Base-by-base conservation (phyloP, 2,797 vertebrate genomes). In the Chelon labrosus region DNA sequence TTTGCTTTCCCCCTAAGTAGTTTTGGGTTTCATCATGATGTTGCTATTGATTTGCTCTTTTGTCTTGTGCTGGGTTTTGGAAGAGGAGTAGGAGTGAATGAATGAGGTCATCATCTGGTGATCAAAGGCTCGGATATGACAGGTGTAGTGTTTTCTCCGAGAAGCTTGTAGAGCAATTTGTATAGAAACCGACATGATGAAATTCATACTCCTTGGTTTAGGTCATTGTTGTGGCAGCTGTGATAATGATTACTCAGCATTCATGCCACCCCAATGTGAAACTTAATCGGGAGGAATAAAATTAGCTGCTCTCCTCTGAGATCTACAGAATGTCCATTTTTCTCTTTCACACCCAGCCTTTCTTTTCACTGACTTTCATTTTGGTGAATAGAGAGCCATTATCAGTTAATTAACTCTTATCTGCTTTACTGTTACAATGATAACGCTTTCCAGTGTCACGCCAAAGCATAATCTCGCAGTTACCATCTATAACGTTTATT, bases 331-430 rank as follows among this genome's bases (percentile, higher is more conserved):
- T 22, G 60, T 83, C 77, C 73, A 54, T 86, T 87, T 91, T 86
- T 82, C 77, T 84, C 66, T 78, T 71, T 55, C 27, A 73, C 57
- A 76, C 46, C 25, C 35, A 50, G 41, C 62, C 74, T 85, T 88
- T 70, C 80, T 67, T 62, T 80, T 85, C 78, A 67, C 66, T n/a
- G 76, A 58, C 82, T 89, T 89, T 82, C 82, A 80, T 91, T 60
- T 83, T 49, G 5, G 46, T 73, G 81, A 94, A 85, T 76, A 68
- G 84, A 82, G 59, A 1, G 68, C 38, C 80, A 90, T 89, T 91
- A 91, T 92, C 88, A 90, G 85, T 88, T 94, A 91, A 94, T 94
- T 92, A 92, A 85, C 88, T 90, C 77, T 86, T 88, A 92, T 92
- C 90, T 83, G 77, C 79, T 52, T 62, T 73, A 64, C 70, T 70